phyloP scores from a whole-genome alignment of 2,113 vertebrate genomes.

The Tenebrosternarchus preto region DNA sequence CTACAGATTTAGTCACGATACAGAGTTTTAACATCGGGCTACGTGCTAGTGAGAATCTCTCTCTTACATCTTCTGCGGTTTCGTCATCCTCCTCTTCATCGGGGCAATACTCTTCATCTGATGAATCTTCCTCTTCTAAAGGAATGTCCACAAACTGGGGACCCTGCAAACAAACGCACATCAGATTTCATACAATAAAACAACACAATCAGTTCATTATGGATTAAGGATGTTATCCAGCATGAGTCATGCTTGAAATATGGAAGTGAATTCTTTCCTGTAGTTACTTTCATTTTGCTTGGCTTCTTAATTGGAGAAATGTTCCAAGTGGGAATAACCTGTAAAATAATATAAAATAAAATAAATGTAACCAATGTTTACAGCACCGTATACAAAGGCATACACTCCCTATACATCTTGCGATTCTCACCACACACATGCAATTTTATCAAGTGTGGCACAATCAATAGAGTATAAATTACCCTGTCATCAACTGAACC shows the following conservation, averaged over 20 bases:
- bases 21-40: neutral
- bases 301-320: conserved; percentile 95
- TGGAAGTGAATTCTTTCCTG: neutral
- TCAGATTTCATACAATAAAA: neutral
- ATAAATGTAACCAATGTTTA: too few species aligned
- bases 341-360: conserved; percentile 20
- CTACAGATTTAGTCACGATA: neutral
- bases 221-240: neutral
- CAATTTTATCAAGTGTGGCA: too few species aligned
- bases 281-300: conserved; percentile 75
- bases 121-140: conserved; percentile 94
- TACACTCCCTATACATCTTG: neutral
- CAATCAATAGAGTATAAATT: too few species aligned
- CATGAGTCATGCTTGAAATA: neutral
- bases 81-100: conserved; percentile 96
- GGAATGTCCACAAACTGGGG: conserved; percentile 96
- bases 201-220: neutral
- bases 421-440: too few species aligned
- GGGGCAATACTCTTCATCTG: conserved; percentile 93
- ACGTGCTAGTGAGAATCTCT: neutral
- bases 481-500: too few species aligned
- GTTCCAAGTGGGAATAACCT: conserved; percentile 96
- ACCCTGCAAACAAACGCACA: conserved; percentile 65
- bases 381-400: neutral
- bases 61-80: conserved; percentile 83